A percentile compares a stretch with the other conserved stretches of the same genome.
Conservation (phyloP, 2,888 invertebrate species). For the Mystacides longicornis region DNA sequence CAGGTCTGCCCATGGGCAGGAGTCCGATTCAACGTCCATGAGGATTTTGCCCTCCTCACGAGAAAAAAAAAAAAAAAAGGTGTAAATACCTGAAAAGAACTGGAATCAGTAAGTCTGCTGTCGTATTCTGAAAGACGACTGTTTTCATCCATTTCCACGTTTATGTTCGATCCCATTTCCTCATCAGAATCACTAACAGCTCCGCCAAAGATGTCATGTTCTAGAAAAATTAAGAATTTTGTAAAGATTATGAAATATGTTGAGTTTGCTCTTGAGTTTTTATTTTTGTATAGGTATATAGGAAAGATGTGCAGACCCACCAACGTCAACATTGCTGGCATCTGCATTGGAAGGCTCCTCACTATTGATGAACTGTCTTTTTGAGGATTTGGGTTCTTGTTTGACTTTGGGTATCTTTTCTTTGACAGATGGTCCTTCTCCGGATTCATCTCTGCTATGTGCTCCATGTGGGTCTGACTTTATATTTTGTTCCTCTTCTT, state of each 20-base stretch:
- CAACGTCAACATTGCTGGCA: conserved; percentile 23
- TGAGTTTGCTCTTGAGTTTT: no score
- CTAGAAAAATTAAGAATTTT: conserved; percentile 31
- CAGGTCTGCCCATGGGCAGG: no score
- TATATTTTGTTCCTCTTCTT: conserved; percentile 65
- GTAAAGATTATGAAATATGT: no score
- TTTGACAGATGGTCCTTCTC: conserved; percentile 30
- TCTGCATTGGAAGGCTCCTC: conserved; percentile 12
- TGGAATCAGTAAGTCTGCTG: conserved; percentile 60
- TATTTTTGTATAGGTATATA: no score
- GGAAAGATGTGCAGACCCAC: conserved; percentile 10
- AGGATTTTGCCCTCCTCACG: no score
- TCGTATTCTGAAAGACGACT: conserved; percentile 68
- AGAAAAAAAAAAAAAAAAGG: no score
- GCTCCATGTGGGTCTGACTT: conserved; percentile 34
- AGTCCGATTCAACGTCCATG: no score
- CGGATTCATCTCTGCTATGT: conserved; percentile 27
- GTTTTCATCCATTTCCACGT: conserved; percentile 73
- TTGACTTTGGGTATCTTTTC: conserved; percentile 32
- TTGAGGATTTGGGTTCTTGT: conserved; percentile 16
- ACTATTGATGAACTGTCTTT: conserved; percentile 11
- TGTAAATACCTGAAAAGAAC: conserved; percentile 34
- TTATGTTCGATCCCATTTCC: conserved; percentile 49
- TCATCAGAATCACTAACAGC: conserved; percentile 87
- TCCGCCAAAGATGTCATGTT: conserved; percentile 87